phyloP scores from a whole-genome alignment of 2,797 vertebrate species.

The Pelochelys cantorii region DNA sequence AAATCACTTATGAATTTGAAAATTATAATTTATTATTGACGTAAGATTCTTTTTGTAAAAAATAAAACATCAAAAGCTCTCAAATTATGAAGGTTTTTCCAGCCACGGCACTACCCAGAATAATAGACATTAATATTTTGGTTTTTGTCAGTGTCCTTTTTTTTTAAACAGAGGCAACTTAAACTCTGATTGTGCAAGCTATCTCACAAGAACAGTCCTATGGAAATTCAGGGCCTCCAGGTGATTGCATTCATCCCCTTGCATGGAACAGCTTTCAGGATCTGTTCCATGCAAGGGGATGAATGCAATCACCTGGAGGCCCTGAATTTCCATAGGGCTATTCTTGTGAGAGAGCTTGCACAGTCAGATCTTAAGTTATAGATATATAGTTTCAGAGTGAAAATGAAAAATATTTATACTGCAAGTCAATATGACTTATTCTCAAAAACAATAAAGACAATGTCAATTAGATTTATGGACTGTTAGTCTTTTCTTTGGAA shows the following conservation, averaged over 20 bases:
- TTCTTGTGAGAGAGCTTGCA: neutral
- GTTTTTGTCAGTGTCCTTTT: neutral
- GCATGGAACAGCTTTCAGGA: neutral
- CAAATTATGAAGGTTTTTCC: neutral
- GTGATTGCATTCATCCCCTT: neutral
- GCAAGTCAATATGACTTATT: neutral
- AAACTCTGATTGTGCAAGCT: neutral
- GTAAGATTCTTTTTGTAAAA: neutral
- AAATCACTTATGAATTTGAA: neutral
- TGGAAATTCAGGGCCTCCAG: neutral
- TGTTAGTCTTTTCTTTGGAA: constrained; percentile 37
- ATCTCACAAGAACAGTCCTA: neutral
- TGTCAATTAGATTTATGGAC: neutral
- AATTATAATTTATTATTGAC: neutral
- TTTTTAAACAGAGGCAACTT: neutral
- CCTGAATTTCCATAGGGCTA: neutral
- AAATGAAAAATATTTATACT: neutral
- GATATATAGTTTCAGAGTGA: neutral
- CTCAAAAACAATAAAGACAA: neutral
- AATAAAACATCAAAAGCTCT: neutral
- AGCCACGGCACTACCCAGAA: neutral
- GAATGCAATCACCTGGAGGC: neutral
- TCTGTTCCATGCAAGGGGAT: neutral
- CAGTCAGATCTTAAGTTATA: no score
- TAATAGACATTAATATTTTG: neutral